Evolutionary conservation across 2,888 invertebrate genomes (phyloP).

Genomic region (Idaea straminata): DNA sequence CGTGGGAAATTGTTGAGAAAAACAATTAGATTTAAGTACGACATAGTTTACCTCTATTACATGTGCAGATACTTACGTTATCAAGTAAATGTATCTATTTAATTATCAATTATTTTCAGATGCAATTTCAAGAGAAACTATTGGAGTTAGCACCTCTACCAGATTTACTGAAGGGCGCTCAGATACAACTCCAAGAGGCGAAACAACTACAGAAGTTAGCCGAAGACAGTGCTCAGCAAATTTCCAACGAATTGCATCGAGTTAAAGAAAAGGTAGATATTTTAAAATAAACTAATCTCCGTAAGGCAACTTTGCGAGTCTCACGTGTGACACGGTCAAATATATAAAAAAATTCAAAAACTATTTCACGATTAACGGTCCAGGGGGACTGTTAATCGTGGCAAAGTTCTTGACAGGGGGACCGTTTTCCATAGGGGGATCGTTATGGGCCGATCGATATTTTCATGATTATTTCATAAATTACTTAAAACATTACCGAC

Average conservation of each 20-base stretch:
- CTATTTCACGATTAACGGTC: too few relatives aligned
- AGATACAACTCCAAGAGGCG: slow-evolving; percentile 67
- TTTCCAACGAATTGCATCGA: slow-evolving; percentile 55
- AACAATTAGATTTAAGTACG: slow-evolving; percentile 7
- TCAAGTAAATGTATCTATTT: not conserved
- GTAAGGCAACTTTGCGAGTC: not conserved
- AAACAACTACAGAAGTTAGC: slow-evolving; percentile 63
- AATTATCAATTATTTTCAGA: slow-evolving; percentile 35
- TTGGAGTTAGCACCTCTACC: slow-evolving; percentile 66
- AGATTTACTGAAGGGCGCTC: slow-evolving; percentile 64
- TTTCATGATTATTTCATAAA: too few relatives aligned
- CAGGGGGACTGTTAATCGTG: too few relatives aligned
- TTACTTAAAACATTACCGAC: too few relatives aligned
- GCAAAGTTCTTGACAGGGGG: too few relatives aligned
- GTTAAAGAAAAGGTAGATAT: slow-evolving; percentile 63
- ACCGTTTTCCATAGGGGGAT: too few relatives aligned
- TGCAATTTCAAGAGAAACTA: slow-evolving; percentile 70
- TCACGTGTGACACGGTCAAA: too few relatives aligned
- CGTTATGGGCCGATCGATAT: too few relatives aligned
- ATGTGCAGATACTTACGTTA: not conserved
- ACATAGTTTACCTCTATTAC: not conserved
- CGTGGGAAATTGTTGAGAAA: slow-evolving; percentile 14
- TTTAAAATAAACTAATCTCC: not conserved
- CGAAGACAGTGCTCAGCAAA: slow-evolving; percentile 59
- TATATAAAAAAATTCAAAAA: too few relatives aligned